Conservation (phyloP, 1,140 invertebrate species). For the Ditylenchus dipsaci region DNA sequence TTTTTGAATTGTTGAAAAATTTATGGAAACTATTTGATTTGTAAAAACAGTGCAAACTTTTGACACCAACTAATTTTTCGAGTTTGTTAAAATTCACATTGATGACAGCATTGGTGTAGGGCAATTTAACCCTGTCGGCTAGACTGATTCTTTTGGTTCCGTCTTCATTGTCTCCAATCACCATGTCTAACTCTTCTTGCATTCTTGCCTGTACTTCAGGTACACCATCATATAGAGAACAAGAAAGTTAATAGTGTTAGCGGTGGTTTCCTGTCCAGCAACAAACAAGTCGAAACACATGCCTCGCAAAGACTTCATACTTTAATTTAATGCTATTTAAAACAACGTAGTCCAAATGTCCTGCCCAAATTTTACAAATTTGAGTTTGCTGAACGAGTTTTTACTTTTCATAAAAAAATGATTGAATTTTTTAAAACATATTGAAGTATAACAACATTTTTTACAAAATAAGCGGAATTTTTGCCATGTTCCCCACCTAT, state of each 20-base stretch:
- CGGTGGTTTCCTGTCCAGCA: constrained; percentile 70
- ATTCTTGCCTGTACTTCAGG: constrained; percentile 25
- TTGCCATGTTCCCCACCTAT: too few species aligned
- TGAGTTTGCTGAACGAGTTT: too few species aligned
- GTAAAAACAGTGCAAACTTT: too few species aligned
- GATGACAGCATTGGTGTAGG: constrained; percentile 20
- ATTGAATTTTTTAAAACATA: too few species aligned
- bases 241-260: constrained; percentile 78
- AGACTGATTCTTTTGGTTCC: constrained; percentile 2
- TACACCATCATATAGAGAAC: constrained; percentile 65
- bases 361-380: too few species aligned
- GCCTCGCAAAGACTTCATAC: too few species aligned
- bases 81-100: constrained; percentile 11
- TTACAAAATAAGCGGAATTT: too few species aligned
- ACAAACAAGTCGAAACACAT: neutral
- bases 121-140: constrained; percentile 11
- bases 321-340: too few species aligned
- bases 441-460: too few species aligned
- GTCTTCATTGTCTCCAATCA: constrained; percentile 14
- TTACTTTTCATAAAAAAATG: too few species aligned
- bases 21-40: neutral
- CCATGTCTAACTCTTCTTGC: constrained; percentile 29
- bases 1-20: neutral
- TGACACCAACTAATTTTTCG: too few species aligned
- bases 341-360: too few species aligned